These are phyloP conservation scores for Sebastes elongatus DNA, from an alignment of 2,797 vertebrate species.

Conservation along the genomic window DNA sequence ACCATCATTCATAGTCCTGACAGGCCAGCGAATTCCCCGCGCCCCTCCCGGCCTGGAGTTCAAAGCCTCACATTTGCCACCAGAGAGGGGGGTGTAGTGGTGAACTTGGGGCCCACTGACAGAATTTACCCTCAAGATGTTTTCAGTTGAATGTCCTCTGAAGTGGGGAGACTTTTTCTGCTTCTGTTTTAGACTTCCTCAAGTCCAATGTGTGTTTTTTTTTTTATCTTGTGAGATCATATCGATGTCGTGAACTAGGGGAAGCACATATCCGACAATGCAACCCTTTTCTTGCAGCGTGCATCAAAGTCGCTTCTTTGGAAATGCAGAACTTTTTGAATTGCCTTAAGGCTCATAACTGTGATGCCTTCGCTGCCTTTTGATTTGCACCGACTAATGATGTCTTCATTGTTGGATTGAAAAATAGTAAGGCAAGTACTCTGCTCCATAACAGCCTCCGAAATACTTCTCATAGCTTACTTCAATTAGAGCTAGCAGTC, in stretches of 20 bases:
- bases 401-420: not conserved
- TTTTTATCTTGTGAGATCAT: slow-evolving; percentile 7
- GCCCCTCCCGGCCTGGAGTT: slow-evolving; percentile 51
- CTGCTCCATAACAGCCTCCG: not conserved
- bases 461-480: slow-evolving; percentile 4
- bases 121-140: slow-evolving; percentile 69
- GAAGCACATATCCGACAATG: not conserved
- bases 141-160: slow-evolving; percentile 59
- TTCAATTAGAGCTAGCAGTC: slow-evolving; percentile 3
- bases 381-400: not conserved
- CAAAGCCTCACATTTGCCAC: slow-evolving; percentile 67
- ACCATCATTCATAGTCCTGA: slow-evolving; percentile 73
- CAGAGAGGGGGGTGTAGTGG: slow-evolving; percentile 23
- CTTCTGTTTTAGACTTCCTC: slow-evolving; percentile 57
- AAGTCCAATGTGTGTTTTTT: not conserved
- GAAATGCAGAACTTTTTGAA: not conserved
- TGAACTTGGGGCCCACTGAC: slow-evolving; percentile 63
- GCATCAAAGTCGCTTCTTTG: not conserved
- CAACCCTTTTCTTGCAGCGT: not conserved
- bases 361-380: not conserved
- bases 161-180: slow-evolving; percentile 48
- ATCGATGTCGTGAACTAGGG: not conserved
- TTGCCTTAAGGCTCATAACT: not conserved
- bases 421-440: not conserved
- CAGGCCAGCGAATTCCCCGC: slow-evolving; percentile 59